Percentiles rank a stretch among this genome's conserved stretches.
Evolutionary conservation across 2,888 invertebrate genomes (phyloP).

Genomic region (Diplazon laetatorius): DNA sequence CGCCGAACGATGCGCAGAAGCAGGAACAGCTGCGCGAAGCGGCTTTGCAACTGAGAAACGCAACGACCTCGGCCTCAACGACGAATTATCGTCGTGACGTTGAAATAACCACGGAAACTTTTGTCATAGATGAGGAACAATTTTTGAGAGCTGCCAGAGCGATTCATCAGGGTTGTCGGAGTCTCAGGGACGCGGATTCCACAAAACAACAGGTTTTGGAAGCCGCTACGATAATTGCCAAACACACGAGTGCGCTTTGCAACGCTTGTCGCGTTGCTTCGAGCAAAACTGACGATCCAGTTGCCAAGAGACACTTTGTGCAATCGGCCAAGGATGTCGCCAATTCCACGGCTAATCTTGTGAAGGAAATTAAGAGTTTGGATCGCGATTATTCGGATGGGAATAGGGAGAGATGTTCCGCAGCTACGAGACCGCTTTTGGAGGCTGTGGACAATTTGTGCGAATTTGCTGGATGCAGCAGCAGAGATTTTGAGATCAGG

Average conservation of each 20-base stretch:
- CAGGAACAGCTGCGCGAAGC: constrained; percentile 93
- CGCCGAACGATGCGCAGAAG: constrained; percentile 91
- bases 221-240: constrained; percentile 96
- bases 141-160: constrained; percentile 94
- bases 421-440: constrained; percentile 92
- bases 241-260: constrained; percentile 97
- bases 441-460: constrained; percentile 96
- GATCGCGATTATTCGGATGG: constrained; percentile 93
- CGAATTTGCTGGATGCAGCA: constrained; percentile 88
- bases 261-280: constrained; percentile 97
- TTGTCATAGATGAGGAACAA: constrained; percentile 94
- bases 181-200: constrained; percentile 88
- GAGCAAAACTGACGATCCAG: constrained; percentile 93
- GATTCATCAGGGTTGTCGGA: constrained; percentile 94
- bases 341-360: constrained; percentile 96
- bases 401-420: constrained; percentile 88
- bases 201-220: constrained; percentile 92
- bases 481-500: constrained; percentile 46
- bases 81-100: constrained; percentile 90
- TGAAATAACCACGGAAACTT: constrained; percentile 78
- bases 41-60: constrained; percentile 96
- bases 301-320: constrained; percentile 97
- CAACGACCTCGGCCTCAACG: constrained; percentile 93
- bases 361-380: constrained; percentile 95
- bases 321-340: constrained; percentile 99